phyloP scores from a whole-genome alignment of 2,888 invertebrate genomes.

The Anarsia innoxiella region DNA sequence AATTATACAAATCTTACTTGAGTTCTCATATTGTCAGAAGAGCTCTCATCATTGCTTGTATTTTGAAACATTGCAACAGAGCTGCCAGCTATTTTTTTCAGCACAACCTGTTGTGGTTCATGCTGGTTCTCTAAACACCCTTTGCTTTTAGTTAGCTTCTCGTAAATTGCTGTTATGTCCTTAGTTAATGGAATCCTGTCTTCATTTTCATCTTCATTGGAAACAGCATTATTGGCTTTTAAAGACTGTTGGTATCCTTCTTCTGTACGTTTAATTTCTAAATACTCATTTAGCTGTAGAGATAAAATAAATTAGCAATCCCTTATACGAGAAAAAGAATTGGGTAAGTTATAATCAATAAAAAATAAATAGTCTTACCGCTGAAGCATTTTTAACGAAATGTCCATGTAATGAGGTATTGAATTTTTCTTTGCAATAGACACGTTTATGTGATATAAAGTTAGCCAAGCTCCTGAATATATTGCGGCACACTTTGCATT shows the following conservation, averaged over 20 bases:
- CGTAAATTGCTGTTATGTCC: slow-evolving; percentile 73
- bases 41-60: slow-evolving; percentile 40
- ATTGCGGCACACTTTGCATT: slow-evolving; percentile 90
- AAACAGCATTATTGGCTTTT: slow-evolving; percentile 30
- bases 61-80: slow-evolving; percentile 80
- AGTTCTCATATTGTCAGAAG: slow-evolving; percentile 70
- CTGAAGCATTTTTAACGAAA: slow-evolving; percentile 54
- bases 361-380: too few species aligned
- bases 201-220: slow-evolving; percentile 29
- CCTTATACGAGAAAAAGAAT: too few species aligned
- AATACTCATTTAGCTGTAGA: slow-evolving; percentile 47
- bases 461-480: slow-evolving; percentile 91
- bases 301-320: too few species aligned
- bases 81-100: slow-evolving; percentile 76
- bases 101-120: slow-evolving; percentile 40
- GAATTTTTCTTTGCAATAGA: slow-evolving; percentile 82
- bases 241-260: slow-evolving; percentile 57
- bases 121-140: slow-evolving; percentile 25
- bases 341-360: too few species aligned
- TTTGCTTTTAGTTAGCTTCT: slow-evolving; percentile 58
- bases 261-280: slow-evolving; percentile 67
- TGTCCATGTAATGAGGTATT: slow-evolving; percentile 59
- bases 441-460: slow-evolving; percentile 91
- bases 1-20: slow-evolving; percentile 66
- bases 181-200: slow-evolving; percentile 62